A percentile compares a stretch with the other conserved stretches of the same genome.
phyloP scores from a whole-genome alignment of 2,113 vertebrate species.

The Oncorhynchus mykiss region DNA sequence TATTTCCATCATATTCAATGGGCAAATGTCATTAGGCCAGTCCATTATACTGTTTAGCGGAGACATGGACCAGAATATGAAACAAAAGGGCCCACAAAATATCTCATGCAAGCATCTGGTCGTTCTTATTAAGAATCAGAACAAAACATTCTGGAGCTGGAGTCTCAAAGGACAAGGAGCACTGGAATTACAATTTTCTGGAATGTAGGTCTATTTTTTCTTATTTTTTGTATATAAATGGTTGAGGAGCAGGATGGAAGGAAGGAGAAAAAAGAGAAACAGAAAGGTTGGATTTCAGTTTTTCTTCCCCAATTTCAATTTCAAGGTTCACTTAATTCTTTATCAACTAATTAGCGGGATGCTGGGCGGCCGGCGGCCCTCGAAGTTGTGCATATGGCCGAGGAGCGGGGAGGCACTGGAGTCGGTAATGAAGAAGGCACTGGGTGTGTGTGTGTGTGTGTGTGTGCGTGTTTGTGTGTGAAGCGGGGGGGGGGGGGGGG shows the following conservation, averaged over 20 bases:
- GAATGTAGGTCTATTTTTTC: slow-evolving; percentile 31
- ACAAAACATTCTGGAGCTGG: slow-evolving; percentile 29
- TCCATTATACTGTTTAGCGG: slow-evolving; percentile 39
- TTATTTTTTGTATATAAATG: background rate
- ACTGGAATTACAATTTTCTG: slow-evolving; percentile 40
- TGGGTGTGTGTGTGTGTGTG: slow-evolving; percentile 67
- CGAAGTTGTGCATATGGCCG: slow-evolving; percentile 89
- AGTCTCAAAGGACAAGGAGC: slow-evolving; percentile 29
- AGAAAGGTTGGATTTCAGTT: slow-evolving; percentile 69
- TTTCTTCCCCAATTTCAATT: slow-evolving; percentile 91
- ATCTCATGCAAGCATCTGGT: slow-evolving; percentile 12
- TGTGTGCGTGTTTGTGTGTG: background rate
- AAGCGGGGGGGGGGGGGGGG: background rate
- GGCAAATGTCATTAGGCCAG: slow-evolving; percentile 40
- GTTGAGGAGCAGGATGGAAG: slow-evolving; percentile 15
- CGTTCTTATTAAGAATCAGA: slow-evolving; percentile 24
- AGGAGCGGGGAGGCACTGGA: slow-evolving; percentile 86
- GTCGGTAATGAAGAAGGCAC: slow-evolving; percentile 84
- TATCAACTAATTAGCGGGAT: slow-evolving; percentile 93
- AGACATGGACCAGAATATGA: slow-evolving; percentile 28
- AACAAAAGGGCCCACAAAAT: slow-evolving; percentile 26
- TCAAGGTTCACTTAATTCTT: slow-evolving; percentile 98
- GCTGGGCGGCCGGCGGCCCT: slow-evolving; percentile 90
- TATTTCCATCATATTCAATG: slow-evolving; percentile 29
- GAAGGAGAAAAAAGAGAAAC: slow-evolving; percentile 6